A percentile compares a stretch with the other conserved stretches of the same genome.
These are phyloP conservation scores for Pseudotriccus pelzelni DNA, from an alignment of 2,797 vertebrate species.

Conservation along the genomic window DNA sequence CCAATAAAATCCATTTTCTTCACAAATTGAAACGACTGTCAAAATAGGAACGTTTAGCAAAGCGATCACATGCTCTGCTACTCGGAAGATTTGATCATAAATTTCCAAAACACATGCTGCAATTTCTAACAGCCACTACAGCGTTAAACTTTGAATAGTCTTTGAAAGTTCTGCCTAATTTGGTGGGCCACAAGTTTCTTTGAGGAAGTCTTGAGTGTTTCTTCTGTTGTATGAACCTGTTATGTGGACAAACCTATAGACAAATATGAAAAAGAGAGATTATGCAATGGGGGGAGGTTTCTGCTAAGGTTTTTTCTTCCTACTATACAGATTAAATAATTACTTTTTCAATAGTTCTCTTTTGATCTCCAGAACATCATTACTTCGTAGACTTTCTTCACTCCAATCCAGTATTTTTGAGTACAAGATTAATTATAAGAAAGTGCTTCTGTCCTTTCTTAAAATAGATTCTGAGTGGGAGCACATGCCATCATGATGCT, in stretches of 20 bases:
- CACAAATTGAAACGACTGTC: not conserved
- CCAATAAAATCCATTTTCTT: not conserved
- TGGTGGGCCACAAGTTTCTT: not conserved
- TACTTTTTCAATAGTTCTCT: constrained; percentile 6
- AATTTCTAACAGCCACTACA: not conserved
- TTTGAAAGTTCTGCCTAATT: not conserved
- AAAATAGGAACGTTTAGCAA: not conserved
- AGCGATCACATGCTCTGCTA: not conserved
- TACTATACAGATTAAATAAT: constrained; percentile 18
- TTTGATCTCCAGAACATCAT: constrained; percentile 13
- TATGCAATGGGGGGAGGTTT: not conserved
- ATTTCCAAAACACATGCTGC: not conserved
- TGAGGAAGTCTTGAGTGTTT: not conserved
- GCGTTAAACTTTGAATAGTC: not conserved
- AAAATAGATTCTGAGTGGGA: constrained; percentile 67
- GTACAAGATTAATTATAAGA: constrained; percentile 55
- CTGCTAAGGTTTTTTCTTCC: not conserved
- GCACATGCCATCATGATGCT: constrained; percentile 55
- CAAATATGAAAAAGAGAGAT: not conserved
- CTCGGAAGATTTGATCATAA: not conserved
- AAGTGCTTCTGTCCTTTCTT: constrained; percentile 64
- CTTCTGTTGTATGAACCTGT: not conserved
- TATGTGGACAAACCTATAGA: not conserved
- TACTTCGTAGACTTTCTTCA: constrained; percentile 43
- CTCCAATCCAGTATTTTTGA: constrained; percentile 40